Base-by-base conservation (phyloP, 2,888 invertebrate species). In the Therioaphis trifolii region DNA sequence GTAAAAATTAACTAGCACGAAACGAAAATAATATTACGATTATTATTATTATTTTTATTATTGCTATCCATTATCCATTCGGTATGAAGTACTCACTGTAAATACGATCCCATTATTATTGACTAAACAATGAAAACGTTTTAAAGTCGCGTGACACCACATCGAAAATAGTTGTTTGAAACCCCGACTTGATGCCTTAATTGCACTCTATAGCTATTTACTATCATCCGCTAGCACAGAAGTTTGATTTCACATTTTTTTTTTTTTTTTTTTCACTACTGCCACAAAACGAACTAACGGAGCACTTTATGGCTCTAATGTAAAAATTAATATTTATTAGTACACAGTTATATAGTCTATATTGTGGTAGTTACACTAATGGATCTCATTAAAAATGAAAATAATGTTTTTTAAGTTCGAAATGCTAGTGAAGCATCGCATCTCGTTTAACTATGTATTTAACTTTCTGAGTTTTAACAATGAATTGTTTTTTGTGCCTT, bases 111-210 rank as follows among this genome's bases (percentile, higher is more conserved):
- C n/a, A 21, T 29, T 21, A 35, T 72, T 82, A 82, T 82, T 15
- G 82, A 82, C 82, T 35, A 82, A 82, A 82, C 82, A 82, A 82
- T 24, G 49, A 63, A 61, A 82, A 35, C 72, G 61, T 82, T 82
- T 74, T 72, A 46, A 49, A 49, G 49, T 74, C 72, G 82, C 72
- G 82, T 82, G 82, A 71, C 72, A 24, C 14, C 72, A 9, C 21
- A 63, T 63, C 49, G 49, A 49, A 80, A 79, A 80, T 29, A 29
- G 61, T 71, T 63, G 29, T 66, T 80, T 35, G 4, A 29, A 63
- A 46, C 29, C 21, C 68, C 24, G 11, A 46, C 43, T 46, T 11
- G 35, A 72, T 71, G 27, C 71, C 46, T 43, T 71, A 80, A 80
- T 80, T 80, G 61, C 27, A 72, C 29, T 29, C 14, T 0, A 43